Base-by-base conservation (phyloP, 2,113 vertebrate genomes). In the Peromyscus californicus region DNA sequence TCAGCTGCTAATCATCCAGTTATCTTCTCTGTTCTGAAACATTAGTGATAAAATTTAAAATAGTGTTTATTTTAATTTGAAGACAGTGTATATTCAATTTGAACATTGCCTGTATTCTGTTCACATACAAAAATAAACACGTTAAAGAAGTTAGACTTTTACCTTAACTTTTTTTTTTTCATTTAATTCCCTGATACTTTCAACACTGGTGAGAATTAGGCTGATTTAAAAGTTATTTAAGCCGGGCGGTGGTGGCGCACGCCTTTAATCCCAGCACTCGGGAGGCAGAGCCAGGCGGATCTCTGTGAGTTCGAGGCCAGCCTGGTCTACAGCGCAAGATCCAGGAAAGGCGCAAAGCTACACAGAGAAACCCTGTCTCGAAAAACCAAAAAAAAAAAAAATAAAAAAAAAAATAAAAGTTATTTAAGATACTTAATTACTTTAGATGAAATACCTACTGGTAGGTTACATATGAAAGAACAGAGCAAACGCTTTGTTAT, bases 141-240 rank as follows among this genome's bases (percentile, higher is more conserved):
- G 78, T 95, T 75, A 88, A 94, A 93, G 36, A 91, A 82, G 78
- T 89, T 95, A 95, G 36, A 95, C 45, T 70, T 76, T 91, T 70
- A 59, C 63, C 82, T 82, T 89, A 57, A 91, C 85, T 87, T 88
- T 79, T 94, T 94, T 88, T 24, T 48, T 74, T 90, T 87, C 21
- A n/a, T 83, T 39, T 82, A 45, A 95, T 83, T 78, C 8, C 78
- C 89, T 69, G 65, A 45, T 76, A 83, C n/a, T 96, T 5, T 75
- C 4, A 87, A 84, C 5, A 7, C 63, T 94, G 10, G 31, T 86
- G 36, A 65, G 65, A 95, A 94, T 39, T 79, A 95, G 48, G 31
- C 15, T 51, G 61, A 87, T 59, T 90, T 85, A 88, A 72, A 10
- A 82, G 31, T 51, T 78, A 95, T 3, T 83, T 65, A 57, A 69